phyloP scores from a whole-genome alignment of 1,140 invertebrate genomes.

The Leptoteleia sp. region DNA sequence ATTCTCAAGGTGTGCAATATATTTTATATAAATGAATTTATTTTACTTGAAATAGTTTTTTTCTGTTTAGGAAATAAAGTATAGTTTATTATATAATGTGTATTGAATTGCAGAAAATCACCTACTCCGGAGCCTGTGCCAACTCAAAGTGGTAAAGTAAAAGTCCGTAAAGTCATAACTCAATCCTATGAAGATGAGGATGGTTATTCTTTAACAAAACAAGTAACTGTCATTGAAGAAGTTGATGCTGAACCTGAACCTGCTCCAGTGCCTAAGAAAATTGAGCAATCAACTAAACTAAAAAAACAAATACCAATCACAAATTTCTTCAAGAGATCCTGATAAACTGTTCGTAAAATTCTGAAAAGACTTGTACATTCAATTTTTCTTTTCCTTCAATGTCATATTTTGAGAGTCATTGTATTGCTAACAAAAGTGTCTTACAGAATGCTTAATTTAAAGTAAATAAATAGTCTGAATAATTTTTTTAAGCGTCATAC shows the following conservation, averaged over 20 bases:
- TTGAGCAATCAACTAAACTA: conserved; percentile 29
- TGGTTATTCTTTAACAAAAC: conserved; percentile 76
- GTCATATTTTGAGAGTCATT: too few species aligned
- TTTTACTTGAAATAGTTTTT: too few species aligned
- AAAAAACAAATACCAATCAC: conserved; percentile 71
- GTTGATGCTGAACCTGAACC: conserved; percentile 68
- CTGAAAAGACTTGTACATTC: neutral
- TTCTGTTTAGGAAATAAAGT: too few species aligned
- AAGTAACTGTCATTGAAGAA: conserved; percentile 74
- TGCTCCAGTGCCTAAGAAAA: conserved; percentile 45
- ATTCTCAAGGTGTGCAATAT: conserved; percentile 23
- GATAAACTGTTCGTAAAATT: neutral
- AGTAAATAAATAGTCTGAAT: too few species aligned
- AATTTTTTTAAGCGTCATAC: too few species aligned
- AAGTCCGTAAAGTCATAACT: conserved; percentile 72
- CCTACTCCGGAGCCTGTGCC: conserved; percentile 55
- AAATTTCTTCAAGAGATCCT: conserved; percentile 74
- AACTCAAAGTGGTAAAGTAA: conserved; percentile 69
- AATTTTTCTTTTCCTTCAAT: too few species aligned
- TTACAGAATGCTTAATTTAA: too few species aligned
- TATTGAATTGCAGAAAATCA: conserved; percentile 42
- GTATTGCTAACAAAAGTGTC: too few species aligned
- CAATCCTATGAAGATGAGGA: conserved; percentile 75
- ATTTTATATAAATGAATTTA: neutral
- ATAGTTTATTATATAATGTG: too few species aligned